These are phyloP conservation scores for Nannobrachium achirus DNA, from an alignment of 2,113 vertebrate genomes.

Conservation along the genomic window DNA sequence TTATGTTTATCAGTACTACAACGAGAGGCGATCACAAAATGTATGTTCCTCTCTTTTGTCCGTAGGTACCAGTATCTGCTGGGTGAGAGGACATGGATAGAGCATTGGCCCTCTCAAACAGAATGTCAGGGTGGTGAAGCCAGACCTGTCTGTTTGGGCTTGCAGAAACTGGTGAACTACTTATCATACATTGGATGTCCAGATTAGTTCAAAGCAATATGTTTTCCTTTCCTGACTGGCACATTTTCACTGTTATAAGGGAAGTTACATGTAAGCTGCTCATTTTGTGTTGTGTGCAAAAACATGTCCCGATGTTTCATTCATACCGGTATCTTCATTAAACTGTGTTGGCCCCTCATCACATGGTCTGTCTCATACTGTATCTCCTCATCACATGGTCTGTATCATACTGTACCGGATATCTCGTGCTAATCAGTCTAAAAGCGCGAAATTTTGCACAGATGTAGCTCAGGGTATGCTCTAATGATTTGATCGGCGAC, in stretches of 20 bases:
- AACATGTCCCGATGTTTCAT: neutral
- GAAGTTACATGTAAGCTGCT: neutral
- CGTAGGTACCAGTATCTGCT: slow-evolving; percentile 69
- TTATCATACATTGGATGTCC: slow-evolving; percentile 27
- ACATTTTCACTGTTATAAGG: neutral
- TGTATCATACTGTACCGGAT: too few relatives aligned
- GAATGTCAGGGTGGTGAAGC: slow-evolving; percentile 43
- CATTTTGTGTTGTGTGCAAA: neutral
- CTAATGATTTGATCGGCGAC: too few relatives aligned
- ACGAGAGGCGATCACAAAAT: neutral
- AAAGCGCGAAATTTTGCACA: too few relatives aligned
- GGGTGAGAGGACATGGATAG: slow-evolving; percentile 73
- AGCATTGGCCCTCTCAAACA: slow-evolving; percentile 73
- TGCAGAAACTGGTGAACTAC: slow-evolving; percentile 26
- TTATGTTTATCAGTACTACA: neutral
- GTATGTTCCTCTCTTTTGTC: slow-evolving; percentile 11
- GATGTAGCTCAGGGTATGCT: too few relatives aligned
- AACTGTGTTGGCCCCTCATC: neutral
- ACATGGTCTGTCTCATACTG: neutral
- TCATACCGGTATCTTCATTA: neutral
- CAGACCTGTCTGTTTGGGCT: slow-evolving; percentile 24
- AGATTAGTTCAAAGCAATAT: slow-evolving; percentile 16
- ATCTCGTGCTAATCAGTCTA: too few relatives aligned
- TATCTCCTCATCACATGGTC: too few relatives aligned
- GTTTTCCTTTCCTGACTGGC: neutral